Conservation (phyloP, 1,140 invertebrate species). For the Papilio helenus region DNA sequence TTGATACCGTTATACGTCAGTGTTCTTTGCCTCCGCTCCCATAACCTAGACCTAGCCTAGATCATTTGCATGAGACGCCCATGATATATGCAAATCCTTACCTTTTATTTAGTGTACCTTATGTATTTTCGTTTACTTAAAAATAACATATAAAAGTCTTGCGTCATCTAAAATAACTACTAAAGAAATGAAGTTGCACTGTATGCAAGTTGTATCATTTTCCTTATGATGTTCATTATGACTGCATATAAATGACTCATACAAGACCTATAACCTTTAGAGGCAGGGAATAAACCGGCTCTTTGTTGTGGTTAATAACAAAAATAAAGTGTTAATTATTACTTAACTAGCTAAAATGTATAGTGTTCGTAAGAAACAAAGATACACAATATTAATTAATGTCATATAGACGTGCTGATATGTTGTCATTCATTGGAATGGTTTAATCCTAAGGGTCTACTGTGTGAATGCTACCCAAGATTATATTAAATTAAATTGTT, state of each 20-base stretch:
- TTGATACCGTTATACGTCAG: no score
- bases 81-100: no score
- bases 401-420: background rate
- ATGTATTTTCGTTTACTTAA: no score
- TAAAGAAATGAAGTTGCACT: background rate
- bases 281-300: slow-evolving; percentile 5
- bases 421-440: background rate
- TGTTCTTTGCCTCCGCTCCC: no score
- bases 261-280: slow-evolving; percentile 3
- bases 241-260: slow-evolving; percentile 1
- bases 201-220: background rate
- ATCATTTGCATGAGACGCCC: no score
- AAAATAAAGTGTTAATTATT: background rate
- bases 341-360: background rate
- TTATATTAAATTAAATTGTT: no score
- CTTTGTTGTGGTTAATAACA: slow-evolving; percentile 5
- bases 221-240: background rate
- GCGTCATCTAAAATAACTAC: background rate
- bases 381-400: background rate
- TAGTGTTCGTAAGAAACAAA: background rate
- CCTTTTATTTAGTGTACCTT: no score
- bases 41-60: no score
- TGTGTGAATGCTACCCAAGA: no score
- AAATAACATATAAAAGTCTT: no score
- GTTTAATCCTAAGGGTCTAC: no score